Conservation (phyloP, 2,113 vertebrate species). For the Gobiocypris rarus region DNA sequence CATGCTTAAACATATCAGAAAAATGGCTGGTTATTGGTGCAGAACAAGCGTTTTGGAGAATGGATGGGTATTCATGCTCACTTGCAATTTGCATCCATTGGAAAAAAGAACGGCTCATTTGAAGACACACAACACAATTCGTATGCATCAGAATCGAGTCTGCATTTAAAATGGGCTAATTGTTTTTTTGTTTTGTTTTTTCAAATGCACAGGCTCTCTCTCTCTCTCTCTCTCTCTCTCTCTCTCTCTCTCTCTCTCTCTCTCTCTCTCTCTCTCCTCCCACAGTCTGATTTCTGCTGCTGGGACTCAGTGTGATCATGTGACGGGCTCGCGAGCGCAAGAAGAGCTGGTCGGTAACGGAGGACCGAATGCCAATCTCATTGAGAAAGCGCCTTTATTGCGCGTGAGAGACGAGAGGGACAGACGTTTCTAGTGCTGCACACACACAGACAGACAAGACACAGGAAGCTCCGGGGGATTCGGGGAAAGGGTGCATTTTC, state of each 20-base stretch:
- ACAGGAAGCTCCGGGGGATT: slow-evolving; percentile 55
- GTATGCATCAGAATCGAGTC: background rate
- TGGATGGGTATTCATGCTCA: background rate
- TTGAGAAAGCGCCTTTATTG: slow-evolving; percentile 59
- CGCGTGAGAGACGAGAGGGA: slow-evolving; percentile 55
- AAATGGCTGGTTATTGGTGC: no score
- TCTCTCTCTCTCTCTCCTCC: slow-evolving; percentile 45
- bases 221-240: slow-evolving; percentile 20
- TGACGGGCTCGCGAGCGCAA: slow-evolving; percentile 59
- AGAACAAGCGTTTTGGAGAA: background rate
- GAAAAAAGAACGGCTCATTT: background rate
- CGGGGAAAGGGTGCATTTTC: slow-evolving; percentile 55
- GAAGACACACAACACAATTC: background rate
- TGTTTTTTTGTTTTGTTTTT: background rate
- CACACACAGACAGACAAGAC: slow-evolving; percentile 44
- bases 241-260: slow-evolving; percentile 38
- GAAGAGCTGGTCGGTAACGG: slow-evolving; percentile 58
- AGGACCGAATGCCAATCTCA: slow-evolving; percentile 61
- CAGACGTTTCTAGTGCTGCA: slow-evolving; percentile 50
- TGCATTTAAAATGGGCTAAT: slow-evolving; percentile 21
- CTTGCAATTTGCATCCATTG: background rate
- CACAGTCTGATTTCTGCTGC: slow-evolving; percentile 46
- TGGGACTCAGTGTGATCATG: slow-evolving; percentile 59
- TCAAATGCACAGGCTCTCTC: background rate
- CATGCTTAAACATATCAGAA: background rate